These are phyloP conservation scores for Pygocentrus nattereri DNA, from an alignment of 2,797 vertebrate genomes.

Conservation along the genomic window DNA sequence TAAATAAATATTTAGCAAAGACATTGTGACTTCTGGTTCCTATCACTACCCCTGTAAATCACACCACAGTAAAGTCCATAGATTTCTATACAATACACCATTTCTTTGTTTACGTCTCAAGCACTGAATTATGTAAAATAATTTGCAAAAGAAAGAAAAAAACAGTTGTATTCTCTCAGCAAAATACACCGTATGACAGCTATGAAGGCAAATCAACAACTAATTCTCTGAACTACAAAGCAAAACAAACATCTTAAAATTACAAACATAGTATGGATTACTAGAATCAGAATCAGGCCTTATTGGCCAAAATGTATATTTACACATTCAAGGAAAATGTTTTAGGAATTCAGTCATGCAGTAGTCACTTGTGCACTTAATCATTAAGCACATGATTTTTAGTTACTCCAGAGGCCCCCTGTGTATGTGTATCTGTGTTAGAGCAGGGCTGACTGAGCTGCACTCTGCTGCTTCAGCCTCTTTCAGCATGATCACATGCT, in stretches of 20 bases:
- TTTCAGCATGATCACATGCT: conserved; percentile 17
- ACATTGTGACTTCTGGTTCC: too few species aligned
- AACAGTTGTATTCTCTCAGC: not conserved
- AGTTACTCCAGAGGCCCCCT: not conserved
- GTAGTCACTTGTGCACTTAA: not conserved
- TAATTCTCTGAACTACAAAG: not conserved
- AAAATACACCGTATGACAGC: too few species aligned
- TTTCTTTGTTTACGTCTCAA: too few species aligned
- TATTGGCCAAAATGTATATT: not conserved
- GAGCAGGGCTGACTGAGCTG: not conserved
- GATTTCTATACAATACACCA: too few species aligned
- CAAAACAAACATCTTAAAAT: not conserved
- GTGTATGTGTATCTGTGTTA: conserved; percentile 15
- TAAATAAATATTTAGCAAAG: too few species aligned
- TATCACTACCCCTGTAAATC: too few species aligned
- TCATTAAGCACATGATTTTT: conserved; percentile 2
- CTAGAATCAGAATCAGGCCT: not conserved
- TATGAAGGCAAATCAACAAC: not conserved
- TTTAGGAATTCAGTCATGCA: too few species aligned
- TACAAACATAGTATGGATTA: not conserved
- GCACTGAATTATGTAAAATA: too few species aligned
- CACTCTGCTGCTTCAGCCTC: conserved; percentile 1
- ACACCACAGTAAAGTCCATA: too few species aligned
- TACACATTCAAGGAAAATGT: too few species aligned
- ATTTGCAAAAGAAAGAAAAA: too few species aligned